Evolutionary conservation across 2,797 vertebrate genomes (phyloP), one percentile per base, ranked within the genome.

Genomic region (Falco naumanni): DNA sequence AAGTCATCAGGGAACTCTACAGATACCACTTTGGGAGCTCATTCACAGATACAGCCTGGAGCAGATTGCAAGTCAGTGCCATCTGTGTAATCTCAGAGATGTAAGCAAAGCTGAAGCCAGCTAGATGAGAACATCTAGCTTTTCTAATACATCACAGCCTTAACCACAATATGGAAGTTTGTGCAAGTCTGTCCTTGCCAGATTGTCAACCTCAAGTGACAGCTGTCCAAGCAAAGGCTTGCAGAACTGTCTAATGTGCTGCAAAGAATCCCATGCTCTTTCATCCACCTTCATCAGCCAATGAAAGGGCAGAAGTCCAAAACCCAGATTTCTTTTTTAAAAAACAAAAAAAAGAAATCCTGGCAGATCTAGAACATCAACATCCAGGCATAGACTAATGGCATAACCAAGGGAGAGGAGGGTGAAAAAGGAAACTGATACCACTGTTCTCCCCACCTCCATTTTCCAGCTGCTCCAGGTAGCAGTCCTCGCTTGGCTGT

Each of bases 141-240:
- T 95, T 90, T 85, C 93, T 93, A 89, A 95, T 95, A 85, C 84
- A 89, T 96, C 71, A 89, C 81, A 96, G 81, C 87, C 93, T 85
- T 95, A 95, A 94, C 83, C 37, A 95, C 93, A 96, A 92, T 95
- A 91, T 96, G 94, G 93, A 95, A 90, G 54, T 93, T 78, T 72
- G 79, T 89, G 64, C 71, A 77, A 95, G 94, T 93, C 90, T 96
- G 93, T 78, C 92, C 83, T 95, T 96, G 93, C 95, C 94, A 96
- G 96, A 96, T 95, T 96, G 95, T 93, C 95, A 95, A 84, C 90
- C 90, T 94, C 88, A 89, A 95, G 60, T 96, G 94, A 95, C 90
- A 95, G 94, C 91, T 96, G 96, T 91, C 94, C 60, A 96, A 95
- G 95, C 64, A 90, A 96, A 96, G 60, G 26, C 84, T 92, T 79